Evolutionary conservation across 2,113 vertebrate genomes (phyloP), one percentile per base, ranked within the genome.

Genomic region (Sporophila hypoxantha): DNA sequence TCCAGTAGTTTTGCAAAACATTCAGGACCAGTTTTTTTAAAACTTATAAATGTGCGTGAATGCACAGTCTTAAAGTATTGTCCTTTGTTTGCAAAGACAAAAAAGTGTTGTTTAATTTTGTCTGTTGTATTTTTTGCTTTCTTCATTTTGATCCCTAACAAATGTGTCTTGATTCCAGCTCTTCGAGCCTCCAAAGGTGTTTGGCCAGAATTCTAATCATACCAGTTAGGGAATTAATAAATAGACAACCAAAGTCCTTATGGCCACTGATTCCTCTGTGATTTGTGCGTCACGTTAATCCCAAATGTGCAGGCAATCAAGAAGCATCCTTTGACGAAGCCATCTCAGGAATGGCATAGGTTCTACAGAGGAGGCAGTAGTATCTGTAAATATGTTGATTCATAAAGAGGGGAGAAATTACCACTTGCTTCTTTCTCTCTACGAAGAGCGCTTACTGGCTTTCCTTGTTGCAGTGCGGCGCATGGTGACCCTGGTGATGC

Each of bases 401-500:
- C 27, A 41, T 42, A 56, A 57, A 79, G 4, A 23, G 60, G 21
- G 22, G 18, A 75, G 29, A 53, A 57, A 66, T 70, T 32, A 39
- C 16, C 2, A 37, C 41, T 9, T 76, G 36, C 5, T 85, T 59
- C 44, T 21, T 46, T 46, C 44, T 22, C 44, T 23, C 11, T 88
- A 73, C 92, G 96, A 96, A 91, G 12, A 36, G 13, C 44, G 13
- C 44, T 42, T 95, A 57, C 78, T 95, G 59, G 5, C 59, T 67
- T 74, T 91, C 41, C 47, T 96, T 8, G 1, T 87, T 67, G 37
- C 68, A 47, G 47, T 90, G 59, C 30, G 61, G 12, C 19, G 29
- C 34, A 20, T 53, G 1, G 55, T 94, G 85, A 68, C 67, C 22
- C 30, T 91, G 22, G 69, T 17, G 70, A 93, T 29, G 91, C 93